Evolutionary conservation across 2,797 vertebrate genomes (phyloP).

Genomic region (Erethizon dorsatum): DNA sequence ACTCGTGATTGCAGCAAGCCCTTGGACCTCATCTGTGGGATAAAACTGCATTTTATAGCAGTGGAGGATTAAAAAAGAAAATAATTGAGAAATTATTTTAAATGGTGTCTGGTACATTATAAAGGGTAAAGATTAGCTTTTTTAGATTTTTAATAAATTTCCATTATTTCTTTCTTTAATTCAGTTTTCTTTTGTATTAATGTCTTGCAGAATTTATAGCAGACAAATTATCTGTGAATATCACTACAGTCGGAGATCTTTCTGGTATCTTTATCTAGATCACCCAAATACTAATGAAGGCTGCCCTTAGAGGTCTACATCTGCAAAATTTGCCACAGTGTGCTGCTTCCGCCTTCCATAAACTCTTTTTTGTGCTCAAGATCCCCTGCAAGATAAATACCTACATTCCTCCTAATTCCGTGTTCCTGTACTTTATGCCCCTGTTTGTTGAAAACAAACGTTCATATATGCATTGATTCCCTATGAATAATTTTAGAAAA

Average conservation of each 20-base stretch:
- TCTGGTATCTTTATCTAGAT: neutral
- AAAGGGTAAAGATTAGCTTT: neutral
- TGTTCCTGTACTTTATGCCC: fast-evolving
- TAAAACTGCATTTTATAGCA: neutral
- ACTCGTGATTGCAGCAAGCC: neutral
- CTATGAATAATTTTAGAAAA: neutral
- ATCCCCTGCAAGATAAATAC: neutral
- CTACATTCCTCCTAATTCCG: neutral
- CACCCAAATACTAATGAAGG: neutral
- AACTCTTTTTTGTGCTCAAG: neutral
- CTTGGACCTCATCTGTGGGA: neutral
- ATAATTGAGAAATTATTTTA: neutral
- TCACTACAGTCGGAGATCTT: neutral
- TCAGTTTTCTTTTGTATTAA: neutral
- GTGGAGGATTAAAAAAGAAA: neutral
- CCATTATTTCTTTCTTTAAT: neutral
- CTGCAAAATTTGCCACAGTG: neutral
- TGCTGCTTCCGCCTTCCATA: neutral
- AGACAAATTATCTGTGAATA: neutral
- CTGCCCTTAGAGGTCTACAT: no score
- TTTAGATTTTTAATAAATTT: neutral
- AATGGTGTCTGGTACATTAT: neutral
- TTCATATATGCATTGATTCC: neutral
- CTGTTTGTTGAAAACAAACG: neutral
- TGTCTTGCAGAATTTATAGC: neutral